Evolutionary conservation across 1,140 invertebrate species (phyloP), one percentile per base, ranked within the genome.

Genomic region (Drosophila leontia): DNA sequence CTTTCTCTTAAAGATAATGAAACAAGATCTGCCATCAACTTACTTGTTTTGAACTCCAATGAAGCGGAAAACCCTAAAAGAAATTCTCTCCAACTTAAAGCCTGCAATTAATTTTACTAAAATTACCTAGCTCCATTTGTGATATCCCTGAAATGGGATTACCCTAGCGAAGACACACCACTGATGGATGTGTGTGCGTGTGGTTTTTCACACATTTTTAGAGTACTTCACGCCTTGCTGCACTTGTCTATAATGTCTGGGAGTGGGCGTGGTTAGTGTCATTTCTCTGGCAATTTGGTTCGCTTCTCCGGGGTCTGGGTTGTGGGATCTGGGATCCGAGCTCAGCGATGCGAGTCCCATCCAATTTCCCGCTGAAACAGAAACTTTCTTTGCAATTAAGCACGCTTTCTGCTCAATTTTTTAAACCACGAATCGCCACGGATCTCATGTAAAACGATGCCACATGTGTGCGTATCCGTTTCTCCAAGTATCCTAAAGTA

Each of bases 51-150:
- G 5, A 12, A 9, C 45, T 45, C 48, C 61, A 77, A 39, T 80
- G 65, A 84, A 77, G 81, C 81, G 55, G 45, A 65, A 84, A 80
- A 58, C 41, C 29, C 23, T 39, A n/a, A 45, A 59, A 26, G 44
- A 57, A 58, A 60, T 50, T 44, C 23, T 29, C 26, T 32, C 23
- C 45, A 15, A 13, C 15, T 19, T 8, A 6, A n/a, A 29, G 45
- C n/a, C 61, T 78, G 63, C 51, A 91, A 92, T 92, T 91, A 91
- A 91, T 92, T 78, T 92, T 92, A 91, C 91, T 92, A 76, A 80
- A 79, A 91, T 91, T 91, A 82, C 91, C 32, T n/a, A 57, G 51
- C 17, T 55, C 45, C 60, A 50, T 72, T 72, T 61, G 39, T 60
- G 50, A 68, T 62, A 60, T 61, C 51, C 56, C 45, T 65, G n/a